These are phyloP conservation scores for Fregetta grallaria DNA, from an alignment of 2,113 vertebrate genomes.

Conservation along the genomic window DNA sequence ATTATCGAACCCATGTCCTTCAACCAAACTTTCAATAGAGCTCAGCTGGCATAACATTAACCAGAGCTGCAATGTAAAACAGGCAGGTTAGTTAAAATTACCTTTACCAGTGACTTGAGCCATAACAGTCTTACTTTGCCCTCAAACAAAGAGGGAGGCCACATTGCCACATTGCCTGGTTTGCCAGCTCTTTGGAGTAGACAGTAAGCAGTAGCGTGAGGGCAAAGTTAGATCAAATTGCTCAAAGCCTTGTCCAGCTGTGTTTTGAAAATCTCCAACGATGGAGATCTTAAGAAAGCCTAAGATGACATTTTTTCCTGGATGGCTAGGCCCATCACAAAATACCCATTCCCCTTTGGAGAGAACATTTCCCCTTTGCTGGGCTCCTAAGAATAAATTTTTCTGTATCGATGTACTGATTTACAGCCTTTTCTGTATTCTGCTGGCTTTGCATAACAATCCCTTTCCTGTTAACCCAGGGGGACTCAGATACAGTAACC, in stretches of 20 bases:
- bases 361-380: neutral
- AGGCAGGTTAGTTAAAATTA: neutral
- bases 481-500: neutral
- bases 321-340: neutral
- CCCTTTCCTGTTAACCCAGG: neutral
- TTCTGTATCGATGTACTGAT: neutral
- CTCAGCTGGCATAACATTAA: neutral
- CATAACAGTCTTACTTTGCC: neutral
- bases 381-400: neutral
- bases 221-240: neutral
- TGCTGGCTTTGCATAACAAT: neutral
- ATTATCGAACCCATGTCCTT: neutral
- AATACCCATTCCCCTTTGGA: neutral
- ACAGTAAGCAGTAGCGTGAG: neutral
- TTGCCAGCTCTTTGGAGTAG: neutral
- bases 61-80: neutral
- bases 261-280: neutral
- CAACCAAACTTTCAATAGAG: neutral
- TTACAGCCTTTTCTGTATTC: neutral
- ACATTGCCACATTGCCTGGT: neutral
- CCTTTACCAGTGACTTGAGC: neutral
- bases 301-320: neutral
- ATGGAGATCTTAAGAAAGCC: neutral
- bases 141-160: neutral
- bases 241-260: neutral